Conservation (phyloP, 2,888 invertebrate species). For the Amblyjoppa fuscipennis region DNA sequence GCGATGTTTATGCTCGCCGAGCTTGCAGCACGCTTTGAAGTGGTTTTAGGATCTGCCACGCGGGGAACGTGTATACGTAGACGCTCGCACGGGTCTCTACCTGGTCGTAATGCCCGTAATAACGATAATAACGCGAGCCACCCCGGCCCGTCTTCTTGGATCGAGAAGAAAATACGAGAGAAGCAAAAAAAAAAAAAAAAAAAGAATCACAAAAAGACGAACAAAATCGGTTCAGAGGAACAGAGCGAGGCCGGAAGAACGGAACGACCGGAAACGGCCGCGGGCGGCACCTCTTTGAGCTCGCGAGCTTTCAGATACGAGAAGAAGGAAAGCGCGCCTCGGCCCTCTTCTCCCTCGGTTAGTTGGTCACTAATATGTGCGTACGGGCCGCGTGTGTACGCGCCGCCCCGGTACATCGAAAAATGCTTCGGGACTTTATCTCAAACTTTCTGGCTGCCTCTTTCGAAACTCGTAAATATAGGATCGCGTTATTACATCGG, state of each 20-base stretch:
- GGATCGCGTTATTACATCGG: conserved; percentile 65
- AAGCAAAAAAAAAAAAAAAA: conserved; percentile 41
- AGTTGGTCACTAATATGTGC: conserved; percentile 22
- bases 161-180: conserved; percentile 3
- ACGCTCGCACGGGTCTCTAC: conserved; percentile 70
- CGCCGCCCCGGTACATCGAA: background rate
- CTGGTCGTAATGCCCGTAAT: conserved; percentile 78
- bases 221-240: conserved; percentile 49
- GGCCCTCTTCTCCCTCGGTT: conserved; percentile 46
- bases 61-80: conserved; percentile 43
- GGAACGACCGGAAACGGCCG: conserved; percentile 76
- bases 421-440: conserved; percentile 46
- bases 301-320: conserved; percentile 59
- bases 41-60: conserved; percentile 70
- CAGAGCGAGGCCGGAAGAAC: conserved; percentile 65
- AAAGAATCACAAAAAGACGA: conserved; percentile 47
- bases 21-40: conserved; percentile 73
- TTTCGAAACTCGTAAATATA: conserved; percentile 63
- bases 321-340: conserved; percentile 50
- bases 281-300: conserved; percentile 75
- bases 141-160: conserved; percentile 59
- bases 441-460: conserved; percentile 38
- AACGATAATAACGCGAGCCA: conserved; percentile 74
- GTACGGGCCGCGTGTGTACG: background rate
- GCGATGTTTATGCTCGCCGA: conserved; percentile 56